phyloP scores from a whole-genome alignment of 2,888 invertebrate species.

The Tetragnatha montana region DNA sequence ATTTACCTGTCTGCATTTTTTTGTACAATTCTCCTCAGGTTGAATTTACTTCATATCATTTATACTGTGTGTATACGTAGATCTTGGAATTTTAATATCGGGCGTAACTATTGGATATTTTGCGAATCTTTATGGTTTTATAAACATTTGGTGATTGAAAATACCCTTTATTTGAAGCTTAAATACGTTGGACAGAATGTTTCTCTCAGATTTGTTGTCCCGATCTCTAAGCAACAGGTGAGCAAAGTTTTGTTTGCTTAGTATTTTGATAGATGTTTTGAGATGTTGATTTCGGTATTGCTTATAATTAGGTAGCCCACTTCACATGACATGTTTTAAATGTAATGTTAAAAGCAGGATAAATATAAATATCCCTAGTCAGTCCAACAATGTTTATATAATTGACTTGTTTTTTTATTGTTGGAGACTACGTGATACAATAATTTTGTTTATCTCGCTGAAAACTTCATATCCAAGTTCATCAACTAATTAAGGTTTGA shows the following conservation, averaged over 20 bases:
- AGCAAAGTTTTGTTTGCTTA: constrained; percentile 53
- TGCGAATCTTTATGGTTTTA: not conserved
- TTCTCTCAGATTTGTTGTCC: constrained; percentile 6
- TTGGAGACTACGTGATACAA: too few relatives aligned
- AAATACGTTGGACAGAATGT: constrained; percentile 32
- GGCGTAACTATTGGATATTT: constrained; percentile 48
- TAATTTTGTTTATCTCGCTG: too few relatives aligned
- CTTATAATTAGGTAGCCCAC: not conserved
- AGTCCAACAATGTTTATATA: too few relatives aligned
- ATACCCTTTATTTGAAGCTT: not conserved
- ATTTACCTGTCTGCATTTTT: constrained; percentile 52
- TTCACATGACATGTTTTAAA: not conserved
- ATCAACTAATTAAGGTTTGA: too few relatives aligned
- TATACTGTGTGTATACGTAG: constrained; percentile 67
- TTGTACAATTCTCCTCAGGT: constrained; percentile 28
- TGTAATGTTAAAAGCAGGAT: too few relatives aligned
- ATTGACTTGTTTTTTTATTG: not conserved
- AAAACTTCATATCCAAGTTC: too few relatives aligned
- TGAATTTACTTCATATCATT: constrained; percentile 51
- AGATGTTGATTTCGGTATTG: not conserved
- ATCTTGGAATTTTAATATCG: constrained; percentile 52
- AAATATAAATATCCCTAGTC: too few relatives aligned
- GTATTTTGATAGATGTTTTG: not conserved
- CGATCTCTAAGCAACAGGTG: constrained; percentile 63
- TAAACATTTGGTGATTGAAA: not conserved